phyloP scores from a whole-genome alignment of 2,113 vertebrate species.

The Dascyllus trimaculatus region DNA sequence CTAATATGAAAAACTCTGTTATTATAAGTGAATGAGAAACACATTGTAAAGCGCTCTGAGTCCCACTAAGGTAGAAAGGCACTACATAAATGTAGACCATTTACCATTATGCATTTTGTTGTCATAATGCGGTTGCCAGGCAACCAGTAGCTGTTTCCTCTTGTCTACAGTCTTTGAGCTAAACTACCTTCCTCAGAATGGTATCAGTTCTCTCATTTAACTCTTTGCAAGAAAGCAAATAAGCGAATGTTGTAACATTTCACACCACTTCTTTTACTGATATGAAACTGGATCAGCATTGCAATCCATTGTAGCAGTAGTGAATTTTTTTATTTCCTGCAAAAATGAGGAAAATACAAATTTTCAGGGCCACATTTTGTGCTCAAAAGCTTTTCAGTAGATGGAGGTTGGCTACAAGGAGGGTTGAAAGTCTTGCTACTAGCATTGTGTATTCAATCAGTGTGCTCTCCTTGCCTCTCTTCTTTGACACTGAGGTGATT shows the following conservation, averaged over 20 bases:
- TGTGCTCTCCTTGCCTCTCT: slow-evolving; percentile 26
- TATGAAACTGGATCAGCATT: slow-evolving; percentile 13
- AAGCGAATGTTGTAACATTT: background rate
- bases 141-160: background rate
- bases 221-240: background rate
- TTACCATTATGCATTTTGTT: background rate
- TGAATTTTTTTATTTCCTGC: background rate
- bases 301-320: background rate
- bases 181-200: background rate
- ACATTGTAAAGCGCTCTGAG: too few relatives aligned
- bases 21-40: too few relatives aligned
- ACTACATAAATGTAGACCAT: too few relatives aligned
- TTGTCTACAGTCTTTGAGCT: background rate
- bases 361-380: background rate
- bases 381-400: background rate
- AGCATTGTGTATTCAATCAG: slow-evolving; percentile 33
- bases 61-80: too few relatives aligned
- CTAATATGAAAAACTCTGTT: background rate
- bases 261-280: background rate
- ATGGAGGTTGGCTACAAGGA: background rate
- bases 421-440: background rate
- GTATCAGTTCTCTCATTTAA: slow-evolving; percentile 6
- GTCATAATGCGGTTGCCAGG: background rate
- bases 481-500: slow-evolving; percentile 31
- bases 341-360: background rate